A percentile compares a stretch with the other conserved stretches of the same genome.
phyloP scores from a whole-genome alignment of 2,113 vertebrate species.

The Notechis scutatus region DNA sequence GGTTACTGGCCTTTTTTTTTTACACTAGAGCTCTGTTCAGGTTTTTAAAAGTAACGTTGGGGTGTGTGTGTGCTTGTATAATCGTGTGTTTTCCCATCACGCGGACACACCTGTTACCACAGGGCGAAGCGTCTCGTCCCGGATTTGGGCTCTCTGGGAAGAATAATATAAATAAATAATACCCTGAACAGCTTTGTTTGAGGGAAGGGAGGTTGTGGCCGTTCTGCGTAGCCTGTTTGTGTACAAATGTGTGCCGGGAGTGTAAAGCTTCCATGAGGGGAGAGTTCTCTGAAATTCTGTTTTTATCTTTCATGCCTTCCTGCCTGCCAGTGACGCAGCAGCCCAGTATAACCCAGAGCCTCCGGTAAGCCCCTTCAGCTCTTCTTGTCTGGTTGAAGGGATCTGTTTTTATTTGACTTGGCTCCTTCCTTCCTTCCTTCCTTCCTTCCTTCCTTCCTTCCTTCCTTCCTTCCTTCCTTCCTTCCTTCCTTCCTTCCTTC shows the following conservation, averaged over 20 bases:
- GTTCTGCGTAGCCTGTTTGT: neutral
- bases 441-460: too few species aligned
- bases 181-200: neutral
- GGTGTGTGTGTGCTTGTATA: neutral
- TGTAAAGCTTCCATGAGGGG: neutral
- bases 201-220: neutral
- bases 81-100: too few species aligned
- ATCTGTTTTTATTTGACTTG: neutral
- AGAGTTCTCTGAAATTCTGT: neutral
- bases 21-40: neutral
- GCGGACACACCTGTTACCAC: too few species aligned
- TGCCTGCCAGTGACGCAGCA: slow-evolving; percentile 59
- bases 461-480: too few species aligned
- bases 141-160: neutral
- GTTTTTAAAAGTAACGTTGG: neutral
- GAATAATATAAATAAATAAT: too few species aligned
- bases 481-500: neutral
- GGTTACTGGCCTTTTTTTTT: neutral
- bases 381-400: neutral
- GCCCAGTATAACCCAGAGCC: slow-evolving; percentile 70
- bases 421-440: neutral
- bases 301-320: neutral
- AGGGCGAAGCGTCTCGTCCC: too few species aligned
- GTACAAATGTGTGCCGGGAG: neutral
- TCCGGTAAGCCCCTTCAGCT: slow-evolving; percentile 52